Conservation (phyloP, 2,113 vertebrate genomes). For the Pterophyllum scalare region DNA sequence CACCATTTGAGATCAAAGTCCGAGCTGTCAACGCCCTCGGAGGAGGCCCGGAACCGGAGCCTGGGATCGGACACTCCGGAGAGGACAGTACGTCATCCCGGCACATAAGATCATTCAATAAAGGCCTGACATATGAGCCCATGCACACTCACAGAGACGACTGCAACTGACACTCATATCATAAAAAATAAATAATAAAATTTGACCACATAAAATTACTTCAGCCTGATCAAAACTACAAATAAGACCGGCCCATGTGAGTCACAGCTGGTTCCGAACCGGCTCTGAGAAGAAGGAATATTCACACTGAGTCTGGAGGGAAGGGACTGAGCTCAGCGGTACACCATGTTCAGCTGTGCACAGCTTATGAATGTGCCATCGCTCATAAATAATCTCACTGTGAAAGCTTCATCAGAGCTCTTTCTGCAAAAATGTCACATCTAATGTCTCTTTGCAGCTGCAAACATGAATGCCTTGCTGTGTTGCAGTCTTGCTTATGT, state of each 20-base stretch:
- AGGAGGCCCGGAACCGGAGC: conserved; percentile 73
- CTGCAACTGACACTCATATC: not conserved
- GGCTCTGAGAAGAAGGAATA: not conserved
- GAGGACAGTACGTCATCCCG: conserved; percentile 83
- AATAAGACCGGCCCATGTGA: not conserved
- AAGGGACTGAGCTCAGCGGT: not conserved
- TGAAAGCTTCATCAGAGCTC: not conserved
- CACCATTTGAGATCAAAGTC: conserved; percentile 87
- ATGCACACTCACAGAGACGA: not conserved
- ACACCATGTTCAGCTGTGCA: not conserved
- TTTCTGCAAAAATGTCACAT: not conserved
- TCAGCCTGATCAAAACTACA: not conserved
- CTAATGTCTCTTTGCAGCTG: not conserved
- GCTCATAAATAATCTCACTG: not conserved
- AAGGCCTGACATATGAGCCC: not conserved
- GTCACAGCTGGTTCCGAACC: not conserved
- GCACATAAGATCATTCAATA: not conserved
- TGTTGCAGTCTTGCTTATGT: no score
- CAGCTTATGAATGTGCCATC: not conserved
- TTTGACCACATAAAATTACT: not conserved
- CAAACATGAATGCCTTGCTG: not conserved
- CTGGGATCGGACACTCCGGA: conserved; percentile 83
- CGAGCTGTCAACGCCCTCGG: conserved; percentile 83
- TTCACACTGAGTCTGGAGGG: no score
- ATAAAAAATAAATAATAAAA: not conserved